Evolutionary conservation across 2,888 invertebrate species (phyloP).

Genomic region (Drepanosiphum platanoidis): DNA sequence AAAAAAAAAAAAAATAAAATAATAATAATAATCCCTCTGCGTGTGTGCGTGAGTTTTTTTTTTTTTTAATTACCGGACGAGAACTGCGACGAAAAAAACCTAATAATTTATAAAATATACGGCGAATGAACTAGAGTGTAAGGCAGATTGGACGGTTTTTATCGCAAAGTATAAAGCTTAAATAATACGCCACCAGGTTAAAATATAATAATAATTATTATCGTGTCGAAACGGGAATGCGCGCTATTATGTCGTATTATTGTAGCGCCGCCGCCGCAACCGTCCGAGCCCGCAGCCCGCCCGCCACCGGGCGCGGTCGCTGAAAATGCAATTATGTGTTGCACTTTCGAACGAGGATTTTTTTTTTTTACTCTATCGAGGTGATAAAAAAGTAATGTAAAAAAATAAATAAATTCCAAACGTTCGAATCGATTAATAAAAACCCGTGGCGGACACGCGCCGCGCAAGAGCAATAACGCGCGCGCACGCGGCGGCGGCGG

Average conservation of each 20-base stretch:
- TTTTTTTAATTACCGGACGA: constrained; percentile 2
- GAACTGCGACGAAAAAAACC: background rate
- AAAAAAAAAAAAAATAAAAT: background rate
- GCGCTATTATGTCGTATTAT: background rate
- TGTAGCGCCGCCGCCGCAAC: no score
- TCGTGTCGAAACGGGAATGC: background rate
- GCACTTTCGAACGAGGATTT: no score
- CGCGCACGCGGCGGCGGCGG: no score
- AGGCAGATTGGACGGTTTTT: constrained; percentile 12
- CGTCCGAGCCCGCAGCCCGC: no score
- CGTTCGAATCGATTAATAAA: no score
- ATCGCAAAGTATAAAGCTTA: background rate
- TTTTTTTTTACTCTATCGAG: no score
- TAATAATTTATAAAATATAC: constrained; percentile 20
- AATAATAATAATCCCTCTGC: background rate
- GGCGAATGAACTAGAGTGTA: constrained; percentile 8
- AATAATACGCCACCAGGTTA: background rate
- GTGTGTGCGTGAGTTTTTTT: background rate
- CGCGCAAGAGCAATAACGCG: no score
- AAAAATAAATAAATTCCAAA: no score
- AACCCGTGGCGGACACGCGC: no score
- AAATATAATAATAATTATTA: background rate
- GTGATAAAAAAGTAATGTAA: no score
- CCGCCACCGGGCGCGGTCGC: no score
- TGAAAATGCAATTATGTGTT: no score